Conservation (phyloP, 2,888 invertebrate species). For the Taphrorychus bicolor region DNA sequence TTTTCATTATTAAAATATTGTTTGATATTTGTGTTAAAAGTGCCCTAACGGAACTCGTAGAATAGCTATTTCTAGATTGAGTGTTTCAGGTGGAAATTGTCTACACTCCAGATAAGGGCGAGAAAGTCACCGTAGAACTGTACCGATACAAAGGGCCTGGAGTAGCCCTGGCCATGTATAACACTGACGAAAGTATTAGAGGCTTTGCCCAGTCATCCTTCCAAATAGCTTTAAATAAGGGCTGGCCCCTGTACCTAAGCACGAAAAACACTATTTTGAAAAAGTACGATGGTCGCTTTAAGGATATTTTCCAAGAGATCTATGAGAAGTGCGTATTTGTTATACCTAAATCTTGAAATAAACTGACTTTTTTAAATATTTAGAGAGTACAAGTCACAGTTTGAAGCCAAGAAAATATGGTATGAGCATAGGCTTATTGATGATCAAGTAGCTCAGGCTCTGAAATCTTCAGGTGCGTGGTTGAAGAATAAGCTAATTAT, state of each 20-base stretch:
- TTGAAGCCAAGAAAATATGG: slow-evolving; percentile 81
- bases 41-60: too few relatives aligned
- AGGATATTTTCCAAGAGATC: slow-evolving; percentile 91
- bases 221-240: slow-evolving; percentile 83
- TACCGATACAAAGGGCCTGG: slow-evolving; percentile 78
- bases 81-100: slow-evolving; percentile 73
- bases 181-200: slow-evolving; percentile 84
- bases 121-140: slow-evolving; percentile 66
- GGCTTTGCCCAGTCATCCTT: slow-evolving; percentile 89
- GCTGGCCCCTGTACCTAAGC: slow-evolving; percentile 88
- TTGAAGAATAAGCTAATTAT: too few relatives aligned
- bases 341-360: neutral
- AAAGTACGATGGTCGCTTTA: slow-evolving; percentile 87
- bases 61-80: too few relatives aligned
- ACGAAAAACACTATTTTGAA: slow-evolving; percentile 93
- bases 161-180: slow-evolving; percentile 89
- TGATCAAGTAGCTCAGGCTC: slow-evolving; percentile 88
- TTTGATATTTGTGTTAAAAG: too few relatives aligned
- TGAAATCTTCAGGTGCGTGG: slow-evolving; percentile 73
- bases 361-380: slow-evolving; percentile 28
- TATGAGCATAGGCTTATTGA: slow-evolving; percentile 92
- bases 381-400: slow-evolving; percentile 76
- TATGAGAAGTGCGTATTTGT: slow-evolving; percentile 70
- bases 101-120: slow-evolving; percentile 70
- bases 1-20: too few relatives aligned